phyloP scores from a whole-genome alignment of 2,888 invertebrate species.

The Sepioteuthis lessoniana region DNA sequence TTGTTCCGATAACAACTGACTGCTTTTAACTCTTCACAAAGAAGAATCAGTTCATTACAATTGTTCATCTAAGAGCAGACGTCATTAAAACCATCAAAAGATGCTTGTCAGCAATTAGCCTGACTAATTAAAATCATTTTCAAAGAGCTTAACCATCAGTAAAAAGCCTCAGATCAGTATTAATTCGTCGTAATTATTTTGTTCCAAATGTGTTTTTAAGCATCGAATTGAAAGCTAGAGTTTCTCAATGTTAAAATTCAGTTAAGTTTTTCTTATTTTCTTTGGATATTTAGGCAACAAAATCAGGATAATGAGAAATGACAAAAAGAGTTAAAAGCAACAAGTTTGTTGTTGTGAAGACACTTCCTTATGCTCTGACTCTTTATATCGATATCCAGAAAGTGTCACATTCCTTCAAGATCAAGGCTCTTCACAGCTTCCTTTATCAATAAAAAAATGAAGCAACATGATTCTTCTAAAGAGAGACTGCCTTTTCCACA shows the following conservation, averaged over 20 bases:
- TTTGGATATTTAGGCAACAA: neutral
- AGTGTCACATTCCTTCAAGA: too few species aligned
- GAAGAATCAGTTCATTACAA: slow-evolving; percentile 23
- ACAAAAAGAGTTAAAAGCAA: too few species aligned
- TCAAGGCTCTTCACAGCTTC: too few species aligned
- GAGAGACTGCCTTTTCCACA: too few species aligned
- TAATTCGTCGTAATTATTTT: neutral
- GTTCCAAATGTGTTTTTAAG: neutral
- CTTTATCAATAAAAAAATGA: too few species aligned
- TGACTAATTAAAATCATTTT: neutral
- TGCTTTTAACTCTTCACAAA: neutral
- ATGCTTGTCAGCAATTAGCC: neutral
- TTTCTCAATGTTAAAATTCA: neutral
- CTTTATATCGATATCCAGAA: too few species aligned
- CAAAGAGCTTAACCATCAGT: neutral
- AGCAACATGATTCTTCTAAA: too few species aligned
- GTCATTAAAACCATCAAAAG: slow-evolving; percentile 14
- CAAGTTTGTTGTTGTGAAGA: too few species aligned
- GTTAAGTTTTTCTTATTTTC: neutral
- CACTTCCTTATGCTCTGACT: too few species aligned
- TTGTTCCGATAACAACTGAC: neutral
- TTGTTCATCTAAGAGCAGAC: neutral
- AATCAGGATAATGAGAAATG: too few species aligned
- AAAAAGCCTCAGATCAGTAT: neutral
- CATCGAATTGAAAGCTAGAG: neutral